phyloP scores from a whole-genome alignment of 2,113 vertebrate genomes.

The Eulemur rufifrons region DNA sequence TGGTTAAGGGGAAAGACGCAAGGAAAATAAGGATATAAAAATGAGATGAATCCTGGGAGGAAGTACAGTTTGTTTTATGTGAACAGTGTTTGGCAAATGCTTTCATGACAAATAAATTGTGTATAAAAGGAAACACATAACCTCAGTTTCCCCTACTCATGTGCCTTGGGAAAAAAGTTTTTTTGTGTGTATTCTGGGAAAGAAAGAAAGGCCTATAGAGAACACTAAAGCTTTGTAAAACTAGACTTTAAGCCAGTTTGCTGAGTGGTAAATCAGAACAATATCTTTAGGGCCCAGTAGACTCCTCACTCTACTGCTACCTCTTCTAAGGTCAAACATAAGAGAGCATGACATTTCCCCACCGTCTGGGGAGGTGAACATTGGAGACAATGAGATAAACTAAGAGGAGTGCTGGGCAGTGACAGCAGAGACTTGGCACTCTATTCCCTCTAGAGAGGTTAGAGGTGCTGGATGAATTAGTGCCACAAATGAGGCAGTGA shows the following conservation, averaged over 20 bases:
- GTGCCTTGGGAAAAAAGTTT: background rate
- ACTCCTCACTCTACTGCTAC: background rate
- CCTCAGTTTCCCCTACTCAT: background rate
- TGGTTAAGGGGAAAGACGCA: background rate
- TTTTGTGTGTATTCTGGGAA: background rate
- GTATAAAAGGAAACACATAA: background rate
- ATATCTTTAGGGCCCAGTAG: background rate
- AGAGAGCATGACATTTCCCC: background rate
- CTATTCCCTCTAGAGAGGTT: background rate
- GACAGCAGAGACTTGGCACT: background rate
- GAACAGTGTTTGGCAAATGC: background rate
- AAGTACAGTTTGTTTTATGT: background rate
- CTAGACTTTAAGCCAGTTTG: background rate
- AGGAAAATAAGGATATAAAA: slow-evolving; percentile 24
- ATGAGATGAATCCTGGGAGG: background rate
- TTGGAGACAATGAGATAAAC: background rate
- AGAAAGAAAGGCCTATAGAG: background rate
- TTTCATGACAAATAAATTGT: background rate
- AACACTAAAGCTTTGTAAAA: slow-evolving; percentile 10
- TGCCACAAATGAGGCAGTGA: background rate
- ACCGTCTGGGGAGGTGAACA: background rate
- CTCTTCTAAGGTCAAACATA: background rate
- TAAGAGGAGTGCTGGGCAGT: background rate
- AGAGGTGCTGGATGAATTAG: background rate
- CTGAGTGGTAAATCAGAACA: background rate